Evolutionary conservation across 53 echinoderm and acorn worm species (phyloP).

Genomic region (Mesocentrotus franciscanus): DNA sequence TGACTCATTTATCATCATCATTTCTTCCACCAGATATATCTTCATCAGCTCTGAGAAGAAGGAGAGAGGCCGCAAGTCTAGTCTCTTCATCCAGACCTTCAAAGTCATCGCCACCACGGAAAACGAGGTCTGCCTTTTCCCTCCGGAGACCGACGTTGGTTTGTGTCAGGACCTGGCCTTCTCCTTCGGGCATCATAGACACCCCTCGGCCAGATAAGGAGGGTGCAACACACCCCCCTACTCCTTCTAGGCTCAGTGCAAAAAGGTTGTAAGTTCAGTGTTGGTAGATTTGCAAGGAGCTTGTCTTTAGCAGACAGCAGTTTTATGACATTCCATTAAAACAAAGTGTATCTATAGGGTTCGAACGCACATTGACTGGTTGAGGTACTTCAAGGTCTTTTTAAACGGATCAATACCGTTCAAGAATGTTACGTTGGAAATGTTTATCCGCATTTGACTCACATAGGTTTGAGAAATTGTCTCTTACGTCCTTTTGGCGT

Average conservation of each 20-base stretch:
- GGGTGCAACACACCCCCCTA: background rate
- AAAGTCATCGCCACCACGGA: conserved; percentile 91
- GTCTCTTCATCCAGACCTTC: conserved; percentile 85
- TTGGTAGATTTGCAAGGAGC: background rate
- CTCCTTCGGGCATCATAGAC: conserved; percentile 74
- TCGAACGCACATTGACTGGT: background rate
- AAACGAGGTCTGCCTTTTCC: conserved; percentile 95
- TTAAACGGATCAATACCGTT: background rate
- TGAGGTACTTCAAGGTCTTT: background rate
- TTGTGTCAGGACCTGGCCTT: conserved; percentile 87
- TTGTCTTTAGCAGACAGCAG: background rate
- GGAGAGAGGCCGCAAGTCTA: conserved; percentile 88
- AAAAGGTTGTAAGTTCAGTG: conserved; percentile 10
- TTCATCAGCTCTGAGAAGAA: conserved; percentile 93
- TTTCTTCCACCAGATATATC: conserved; percentile 69
- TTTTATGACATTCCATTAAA: conserved; percentile 14
- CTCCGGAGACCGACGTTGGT: conserved; percentile 81
- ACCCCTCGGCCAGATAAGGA: conserved; percentile 61
- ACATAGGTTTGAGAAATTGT: background rate
- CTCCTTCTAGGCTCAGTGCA: background rate
- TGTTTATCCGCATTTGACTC: background rate
- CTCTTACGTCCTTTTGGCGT: background rate
- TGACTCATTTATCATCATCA: background rate
- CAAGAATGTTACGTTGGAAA: background rate
- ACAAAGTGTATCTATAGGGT: background rate